Percentiles rank a stretch among this genome's conserved stretches.
Conservation (phyloP, 2,797 vertebrate species). For the Argentina silus region DNA sequence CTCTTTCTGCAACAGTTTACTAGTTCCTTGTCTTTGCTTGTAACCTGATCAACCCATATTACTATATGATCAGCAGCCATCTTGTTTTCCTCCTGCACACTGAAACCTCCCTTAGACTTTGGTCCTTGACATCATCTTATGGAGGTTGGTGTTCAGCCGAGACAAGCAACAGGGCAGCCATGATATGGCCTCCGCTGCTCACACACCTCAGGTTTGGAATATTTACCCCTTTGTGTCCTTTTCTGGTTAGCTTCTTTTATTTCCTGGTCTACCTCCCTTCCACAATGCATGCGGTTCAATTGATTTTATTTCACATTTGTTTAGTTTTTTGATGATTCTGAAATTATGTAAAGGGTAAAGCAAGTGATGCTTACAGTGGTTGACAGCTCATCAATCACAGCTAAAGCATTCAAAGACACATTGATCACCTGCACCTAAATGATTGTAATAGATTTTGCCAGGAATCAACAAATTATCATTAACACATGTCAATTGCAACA, state of each 20-base stretch:
- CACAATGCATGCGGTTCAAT: background rate
- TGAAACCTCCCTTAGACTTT: constrained; percentile 89
- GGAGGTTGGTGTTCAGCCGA: constrained; percentile 94
- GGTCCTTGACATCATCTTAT: constrained; percentile 96
- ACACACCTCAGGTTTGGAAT: constrained; percentile 88
- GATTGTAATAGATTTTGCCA: no score
- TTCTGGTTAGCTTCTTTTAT: background rate
- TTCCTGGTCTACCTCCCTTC: background rate
- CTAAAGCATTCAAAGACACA: no score
- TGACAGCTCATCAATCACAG: no score
- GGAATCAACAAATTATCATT: no score
- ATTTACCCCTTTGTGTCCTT: background rate
- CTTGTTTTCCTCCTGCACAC: constrained; percentile 71
- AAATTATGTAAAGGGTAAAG: background rate
- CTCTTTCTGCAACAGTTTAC: constrained; percentile 29
- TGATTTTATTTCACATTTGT: background rate
- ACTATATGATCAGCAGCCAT: constrained; percentile 68
- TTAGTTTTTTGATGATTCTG: background rate
- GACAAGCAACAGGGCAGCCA: constrained; percentile 82
- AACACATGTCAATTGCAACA: no score
- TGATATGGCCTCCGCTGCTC: constrained; percentile 78
- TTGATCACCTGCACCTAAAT: no score
- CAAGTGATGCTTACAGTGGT: no score
- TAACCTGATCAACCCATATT: constrained; percentile 36
- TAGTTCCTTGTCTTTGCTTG: constrained; percentile 39